Base-by-base conservation (phyloP, 2,888 invertebrate genomes). In the Hedychridium roseum region DNA sequence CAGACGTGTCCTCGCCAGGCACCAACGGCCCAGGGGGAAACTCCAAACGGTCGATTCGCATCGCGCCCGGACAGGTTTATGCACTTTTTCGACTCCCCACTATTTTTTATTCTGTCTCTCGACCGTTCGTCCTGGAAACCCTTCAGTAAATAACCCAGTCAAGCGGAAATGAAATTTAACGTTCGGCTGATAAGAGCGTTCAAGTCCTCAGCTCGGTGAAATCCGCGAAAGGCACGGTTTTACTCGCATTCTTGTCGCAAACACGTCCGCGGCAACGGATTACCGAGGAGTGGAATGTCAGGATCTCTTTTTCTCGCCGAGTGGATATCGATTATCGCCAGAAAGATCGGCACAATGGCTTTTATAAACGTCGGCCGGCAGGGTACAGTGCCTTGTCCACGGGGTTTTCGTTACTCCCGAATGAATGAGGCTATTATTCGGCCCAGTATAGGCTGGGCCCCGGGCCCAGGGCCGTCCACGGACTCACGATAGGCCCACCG, bases 381-480 rank as follows among this genome's bases (percentile, higher is more conserved):
- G 55, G 47, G 47, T 44, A 50, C 47, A 38, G 46, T 34, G 46
- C 14, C 36, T 37, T 32, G n/a, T 17, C 30, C 35, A 23, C 17
- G 42, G 49, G 50, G 57, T 57, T 68, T 66, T 58, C 58, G 65
- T 63, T 65, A 64, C 58, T 62, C 47, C 54, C 46, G 54, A 51
- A 53, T 68, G 65, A 67, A 70, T 64, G 60, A 66, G 48, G 45
- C 68, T 48, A 70, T 73, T 73, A 73, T 73, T 71, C 64, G 69
- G 51, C 53, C 60, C 57, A n/a, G 57, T 66, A 48, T 50, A 62
- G 61, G 57, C 52, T 44, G 43, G 34, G 36, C 21, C 16, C 34
- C 14, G 21, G 34, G 14, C 40, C 52, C 58, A 57, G 62, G 46
- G 57, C 60, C 48, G 51, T 42, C 54, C 49, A 49, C 51, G 43